Percentiles rank a stretch among this genome's conserved stretches.
phyloP scores from a whole-genome alignment of 2,113 vertebrate genomes.

The Tupaia tana region DNA sequence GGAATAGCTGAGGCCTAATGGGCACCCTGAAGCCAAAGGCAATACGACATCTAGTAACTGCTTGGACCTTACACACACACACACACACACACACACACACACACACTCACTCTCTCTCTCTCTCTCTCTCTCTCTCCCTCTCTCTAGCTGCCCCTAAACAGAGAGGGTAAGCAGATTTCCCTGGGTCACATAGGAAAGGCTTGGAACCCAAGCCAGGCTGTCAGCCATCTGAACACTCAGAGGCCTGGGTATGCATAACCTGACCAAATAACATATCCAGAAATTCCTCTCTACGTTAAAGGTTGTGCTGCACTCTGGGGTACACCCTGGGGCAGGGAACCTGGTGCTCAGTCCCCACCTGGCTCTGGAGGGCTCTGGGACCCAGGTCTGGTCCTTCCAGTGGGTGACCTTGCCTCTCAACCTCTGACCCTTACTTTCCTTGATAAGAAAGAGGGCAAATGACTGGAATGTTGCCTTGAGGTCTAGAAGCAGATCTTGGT shows the following conservation, averaged over 20 bases:
- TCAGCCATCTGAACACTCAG: not conserved
- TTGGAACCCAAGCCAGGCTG: slow-evolving; percentile 20
- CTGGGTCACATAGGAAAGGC: not conserved
- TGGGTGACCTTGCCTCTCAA: slow-evolving; percentile 16
- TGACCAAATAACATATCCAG: not conserved
- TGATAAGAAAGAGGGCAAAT: not conserved
- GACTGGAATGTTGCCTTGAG: not conserved
- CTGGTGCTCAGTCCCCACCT: not conserved
- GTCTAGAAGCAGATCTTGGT: not conserved
- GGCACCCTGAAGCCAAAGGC: slow-evolving; percentile 6
- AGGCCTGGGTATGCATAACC: not conserved
- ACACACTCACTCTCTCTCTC: too few species aligned
- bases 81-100: too few species aligned
- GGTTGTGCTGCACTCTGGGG: not conserved
- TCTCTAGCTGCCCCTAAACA: not conserved
- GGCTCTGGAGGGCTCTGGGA: not conserved
- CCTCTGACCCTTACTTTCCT: slow-evolving; percentile 8
- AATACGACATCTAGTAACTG: slow-evolving; percentile 30
- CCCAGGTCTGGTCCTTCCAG: not conserved
- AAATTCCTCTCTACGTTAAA: not conserved
- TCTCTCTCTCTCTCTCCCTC: too few species aligned
- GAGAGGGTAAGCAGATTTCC: slow-evolving; percentile 26
- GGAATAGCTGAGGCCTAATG: slow-evolving; percentile 59
- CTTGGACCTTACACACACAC: not conserved
- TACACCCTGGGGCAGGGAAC: not conserved